Conservation (phyloP, 1,140 invertebrate species). For the Danaus melanippus region DNA sequence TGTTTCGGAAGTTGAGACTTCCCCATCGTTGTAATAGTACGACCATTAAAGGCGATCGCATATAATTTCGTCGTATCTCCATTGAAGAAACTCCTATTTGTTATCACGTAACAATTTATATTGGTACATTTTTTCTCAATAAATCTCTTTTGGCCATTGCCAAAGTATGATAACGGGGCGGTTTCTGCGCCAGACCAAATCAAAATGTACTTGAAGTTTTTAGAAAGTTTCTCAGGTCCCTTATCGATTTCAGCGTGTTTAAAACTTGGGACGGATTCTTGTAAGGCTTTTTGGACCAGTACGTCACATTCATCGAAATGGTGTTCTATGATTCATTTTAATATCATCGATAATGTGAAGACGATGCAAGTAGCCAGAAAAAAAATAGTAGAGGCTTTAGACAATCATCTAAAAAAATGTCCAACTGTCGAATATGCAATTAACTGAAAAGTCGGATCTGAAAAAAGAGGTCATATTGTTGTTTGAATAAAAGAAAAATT, state of each 20-base stretch:
- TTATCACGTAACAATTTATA: conserved; percentile 47
- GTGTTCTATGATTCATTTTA: too few relatives aligned
- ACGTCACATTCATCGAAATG: conserved; percentile 9
- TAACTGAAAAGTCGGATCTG: too few relatives aligned
- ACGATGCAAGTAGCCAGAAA: too few relatives aligned
- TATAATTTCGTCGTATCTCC: conserved; percentile 52
- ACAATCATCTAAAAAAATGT: too few relatives aligned
- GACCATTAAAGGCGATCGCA: conserved; percentile 58
- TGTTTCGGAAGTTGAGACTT: conserved; percentile 36
- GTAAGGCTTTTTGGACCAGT: conserved; percentile 33
- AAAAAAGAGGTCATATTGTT: too few relatives aligned
- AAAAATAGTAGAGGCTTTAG: too few relatives aligned
- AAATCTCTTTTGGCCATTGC: conserved; percentile 37
- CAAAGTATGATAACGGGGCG: conserved; percentile 34
- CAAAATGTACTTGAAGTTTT: conserved; percentile 37
- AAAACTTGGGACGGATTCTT: conserved; percentile 32
- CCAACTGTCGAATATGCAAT: too few relatives aligned
- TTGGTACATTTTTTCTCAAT: conserved; percentile 41
- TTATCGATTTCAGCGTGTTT: conserved; percentile 39
- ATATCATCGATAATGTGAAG: too few relatives aligned
- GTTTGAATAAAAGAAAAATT: too few relatives aligned
- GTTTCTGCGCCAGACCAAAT: conserved; percentile 35
- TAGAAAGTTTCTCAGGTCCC: conserved; percentile 29
- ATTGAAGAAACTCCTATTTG: conserved; percentile 35
- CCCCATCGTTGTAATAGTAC: conserved; percentile 23